These are phyloP conservation scores for Danio aesculapii DNA, from an alignment of 2,797 vertebrate genomes.

Conservation along the genomic window DNA sequence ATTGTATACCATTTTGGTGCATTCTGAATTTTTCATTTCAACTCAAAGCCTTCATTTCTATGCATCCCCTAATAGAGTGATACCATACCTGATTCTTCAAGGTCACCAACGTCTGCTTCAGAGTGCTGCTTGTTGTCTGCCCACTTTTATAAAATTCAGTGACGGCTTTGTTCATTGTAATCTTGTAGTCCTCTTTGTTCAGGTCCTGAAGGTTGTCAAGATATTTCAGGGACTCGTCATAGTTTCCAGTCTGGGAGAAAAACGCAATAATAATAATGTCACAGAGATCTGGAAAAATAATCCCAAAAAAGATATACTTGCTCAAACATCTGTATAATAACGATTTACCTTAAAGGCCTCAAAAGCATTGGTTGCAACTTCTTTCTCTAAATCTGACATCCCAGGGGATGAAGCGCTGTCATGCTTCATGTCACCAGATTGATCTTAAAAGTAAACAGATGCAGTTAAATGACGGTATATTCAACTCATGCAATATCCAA, in stretches of 20 bases:
- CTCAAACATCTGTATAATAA: constrained; percentile 23
- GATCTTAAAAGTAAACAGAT: constrained; percentile 79
- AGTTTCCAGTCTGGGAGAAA: constrained; percentile 86
- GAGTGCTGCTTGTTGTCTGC: constrained; percentile 89
- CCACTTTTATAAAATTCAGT: constrained; percentile 94
- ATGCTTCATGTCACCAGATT: constrained; percentile 84
- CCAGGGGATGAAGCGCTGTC: constrained; percentile 84
- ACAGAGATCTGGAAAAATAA: background rate
- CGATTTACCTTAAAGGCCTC: constrained; percentile 88
- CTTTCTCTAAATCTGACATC: constrained; percentile 92
- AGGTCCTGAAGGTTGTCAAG: constrained; percentile 90
- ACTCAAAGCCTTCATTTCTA: too few relatives aligned
- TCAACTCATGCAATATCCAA: background rate
- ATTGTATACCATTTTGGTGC: too few relatives aligned
- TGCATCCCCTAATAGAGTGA: background rate
- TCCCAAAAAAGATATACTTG: constrained; percentile 29
- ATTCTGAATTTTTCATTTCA: too few relatives aligned
- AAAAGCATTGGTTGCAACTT: constrained; percentile 85
- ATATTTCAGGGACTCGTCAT: constrained; percentile 89
- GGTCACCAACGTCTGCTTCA: constrained; percentile 89
- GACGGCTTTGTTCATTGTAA: constrained; percentile 92
- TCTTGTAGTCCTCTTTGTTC: constrained; percentile 98
- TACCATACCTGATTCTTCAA: constrained; percentile 92
- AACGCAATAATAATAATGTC: background rate
- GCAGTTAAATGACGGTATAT: background rate